Conservation (phyloP, 2,113 vertebrate genomes). For the Tringa solitaria region DNA sequence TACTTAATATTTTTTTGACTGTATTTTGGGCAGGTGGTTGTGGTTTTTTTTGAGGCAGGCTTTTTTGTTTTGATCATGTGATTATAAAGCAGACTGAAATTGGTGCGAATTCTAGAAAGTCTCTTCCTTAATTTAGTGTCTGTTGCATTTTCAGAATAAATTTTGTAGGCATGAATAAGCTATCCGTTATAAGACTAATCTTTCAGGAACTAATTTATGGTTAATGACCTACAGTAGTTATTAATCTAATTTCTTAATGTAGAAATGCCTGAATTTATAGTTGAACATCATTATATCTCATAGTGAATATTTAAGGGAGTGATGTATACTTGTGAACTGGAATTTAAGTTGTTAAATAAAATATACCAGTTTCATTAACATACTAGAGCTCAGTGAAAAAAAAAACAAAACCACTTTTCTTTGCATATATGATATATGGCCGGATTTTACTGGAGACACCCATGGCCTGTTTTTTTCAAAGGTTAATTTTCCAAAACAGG, state of each 20-base stretch:
- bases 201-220: not conserved
- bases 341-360: not conserved
- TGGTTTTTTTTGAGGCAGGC: not conserved
- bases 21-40: not conserved
- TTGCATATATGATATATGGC: fast-evolving
- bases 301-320: not conserved
- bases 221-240: not conserved
- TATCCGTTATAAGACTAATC: not conserved
- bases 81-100: not conserved
- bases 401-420: not conserved
- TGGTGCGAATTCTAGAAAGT: not conserved
- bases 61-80: not conserved
- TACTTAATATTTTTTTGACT: not conserved
- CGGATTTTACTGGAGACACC: not conserved
- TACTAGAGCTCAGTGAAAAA: not conserved
- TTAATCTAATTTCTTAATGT: not conserved
- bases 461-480: not conserved
- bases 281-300: not conserved
- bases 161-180: not conserved
- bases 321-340: not conserved
- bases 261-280: not conserved
- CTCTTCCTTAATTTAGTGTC: not conserved
- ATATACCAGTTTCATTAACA: not conserved
- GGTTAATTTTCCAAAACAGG: not conserved
- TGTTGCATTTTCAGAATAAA: not conserved